phyloP scores from a whole-genome alignment of 1,140 invertebrate species.

The Bilobella aurantiaca region DNA sequence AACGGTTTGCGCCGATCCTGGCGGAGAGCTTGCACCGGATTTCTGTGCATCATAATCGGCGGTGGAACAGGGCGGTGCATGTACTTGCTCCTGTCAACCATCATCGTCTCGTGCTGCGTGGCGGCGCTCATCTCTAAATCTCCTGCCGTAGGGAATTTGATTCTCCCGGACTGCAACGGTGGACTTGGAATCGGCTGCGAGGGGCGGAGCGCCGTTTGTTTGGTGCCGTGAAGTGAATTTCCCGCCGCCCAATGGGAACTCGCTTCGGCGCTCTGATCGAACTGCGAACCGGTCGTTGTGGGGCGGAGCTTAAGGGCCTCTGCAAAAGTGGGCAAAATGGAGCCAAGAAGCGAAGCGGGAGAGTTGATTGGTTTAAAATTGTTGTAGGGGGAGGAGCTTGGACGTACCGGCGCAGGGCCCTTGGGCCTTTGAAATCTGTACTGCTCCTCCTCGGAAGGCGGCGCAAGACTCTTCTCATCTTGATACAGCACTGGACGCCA shows the following conservation, averaged over 20 bases:
- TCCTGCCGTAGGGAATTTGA: conserved; percentile 19
- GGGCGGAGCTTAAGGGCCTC: background rate
- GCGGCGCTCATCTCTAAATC: background rate
- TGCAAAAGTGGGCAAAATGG: background rate
- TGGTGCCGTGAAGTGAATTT: background rate
- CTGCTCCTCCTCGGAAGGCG: background rate
- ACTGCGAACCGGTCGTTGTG: background rate
- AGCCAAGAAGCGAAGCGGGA: background rate
- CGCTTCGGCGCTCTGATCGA: background rate
- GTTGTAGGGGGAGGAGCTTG: background rate
- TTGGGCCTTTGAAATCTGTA: background rate
- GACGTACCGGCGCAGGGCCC: background rate
- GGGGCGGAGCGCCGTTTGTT: background rate
- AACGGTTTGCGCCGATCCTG: conserved; percentile 8
- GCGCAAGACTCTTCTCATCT: background rate
- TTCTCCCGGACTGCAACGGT: background rate
- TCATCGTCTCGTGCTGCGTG: conserved; percentile 7
- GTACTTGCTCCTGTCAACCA: conserved; percentile 28
- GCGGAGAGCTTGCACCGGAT: conserved; percentile 2
- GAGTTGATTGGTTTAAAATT: too few relatives aligned
- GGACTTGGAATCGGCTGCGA: conserved; percentile 8
- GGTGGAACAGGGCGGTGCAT: conserved; percentile 22
- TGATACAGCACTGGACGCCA: conserved; percentile 29
- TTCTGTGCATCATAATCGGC: conserved; percentile 30
- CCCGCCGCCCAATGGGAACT: background rate